Base-by-base conservation (phyloP, 2,888 invertebrate species). In the Folsomia manolachei region DNA sequence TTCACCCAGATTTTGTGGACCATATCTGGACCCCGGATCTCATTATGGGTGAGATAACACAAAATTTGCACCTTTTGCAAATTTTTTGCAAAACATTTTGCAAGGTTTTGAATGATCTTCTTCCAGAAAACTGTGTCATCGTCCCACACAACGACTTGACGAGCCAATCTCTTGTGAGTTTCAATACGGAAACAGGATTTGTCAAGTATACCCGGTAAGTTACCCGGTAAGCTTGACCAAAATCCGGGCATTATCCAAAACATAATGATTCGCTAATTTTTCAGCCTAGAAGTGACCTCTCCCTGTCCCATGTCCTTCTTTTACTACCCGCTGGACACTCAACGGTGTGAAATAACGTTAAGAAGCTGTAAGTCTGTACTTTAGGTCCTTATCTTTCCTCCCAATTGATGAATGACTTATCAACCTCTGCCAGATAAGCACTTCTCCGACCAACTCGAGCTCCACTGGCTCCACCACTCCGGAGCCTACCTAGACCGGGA, bases 81-180 rank as follows among this genome's bases (percentile, higher is more conserved):
- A n/a, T n/a, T n/a, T n/a, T n/a, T 51, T 51, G 9, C 51, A 51
- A 11, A 51, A 51, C 9, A 51, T 51, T 51, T 51, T 9, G 9
- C 51, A 51, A 51, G 18, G 18, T 51, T 18, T 51, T 51, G 9
- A 51, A 11, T 11, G 9, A 11, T 11, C 7, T 56, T 4, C n/a
- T 56, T 7, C 4, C 19, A 14, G 56, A 56, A 56, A 56, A 56
- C 21, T 14, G 11, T 21, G 56, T 56, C 21, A 7, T 56, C 21
- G 19, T 56, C n/a, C 56, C 56, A 7, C 56, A 56, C 56, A 56
- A 56, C n/a, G 56, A 56, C 19, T 56, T 56, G 18, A 56, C 56
- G n/a, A 56, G 56, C 19, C 56, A 56, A 56, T 19, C 56, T 19
- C 56, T 56, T n/a, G 18, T 56, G 4, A 56, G 56, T 19, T 56